Conservation (phyloP, 2,888 invertebrate genomes). For the Caenorhabditis virilis region DNA sequence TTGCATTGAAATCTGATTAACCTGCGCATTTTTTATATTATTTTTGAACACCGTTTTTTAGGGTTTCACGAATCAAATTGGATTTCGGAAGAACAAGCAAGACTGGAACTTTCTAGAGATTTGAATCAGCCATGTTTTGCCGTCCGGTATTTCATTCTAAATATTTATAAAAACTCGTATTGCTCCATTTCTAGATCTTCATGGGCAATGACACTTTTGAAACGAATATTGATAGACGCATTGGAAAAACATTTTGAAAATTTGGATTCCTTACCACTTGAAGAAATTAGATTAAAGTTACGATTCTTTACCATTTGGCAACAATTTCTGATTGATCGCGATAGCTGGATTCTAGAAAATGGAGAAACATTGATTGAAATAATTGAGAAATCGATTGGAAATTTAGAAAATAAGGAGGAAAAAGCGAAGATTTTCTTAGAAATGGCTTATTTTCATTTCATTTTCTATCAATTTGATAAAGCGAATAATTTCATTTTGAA, state of each 20-base stretch:
- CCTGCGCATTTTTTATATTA: neutral
- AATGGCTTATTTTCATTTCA: slow-evolving; percentile 26
- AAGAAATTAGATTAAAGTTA: slow-evolving; percentile 1
- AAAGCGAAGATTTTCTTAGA: slow-evolving; percentile 10
- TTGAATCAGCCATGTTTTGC: slow-evolving; percentile 16
- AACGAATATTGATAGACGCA: slow-evolving; percentile 4
- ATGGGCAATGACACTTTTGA: slow-evolving; percentile 16
- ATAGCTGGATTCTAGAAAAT: slow-evolving; percentile 11
- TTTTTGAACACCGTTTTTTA: slow-evolving; percentile 2
- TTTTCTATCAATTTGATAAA: slow-evolving; percentile 34
- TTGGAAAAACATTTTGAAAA: neutral
- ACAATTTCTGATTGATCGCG: slow-evolving; percentile 17
- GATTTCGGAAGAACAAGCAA: slow-evolving; percentile 15
- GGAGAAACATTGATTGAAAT: neutral
- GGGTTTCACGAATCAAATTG: slow-evolving; percentile 8
- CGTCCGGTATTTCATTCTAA: neutral
- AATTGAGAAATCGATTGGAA: neutral
- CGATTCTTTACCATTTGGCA: slow-evolving; percentile 28
- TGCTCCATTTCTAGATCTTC: slow-evolving; percentile 9
- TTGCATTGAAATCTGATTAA: neutral
- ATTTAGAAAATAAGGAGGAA: slow-evolving; percentile 4
- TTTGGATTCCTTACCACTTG: neutral
- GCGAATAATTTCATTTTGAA: slow-evolving; percentile 12
- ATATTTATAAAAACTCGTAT: neutral
- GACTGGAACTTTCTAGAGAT: slow-evolving; percentile 9